Evolutionary conservation across 2,888 invertebrate species (phyloP).

Genomic region (Tachina grossa): DNA sequence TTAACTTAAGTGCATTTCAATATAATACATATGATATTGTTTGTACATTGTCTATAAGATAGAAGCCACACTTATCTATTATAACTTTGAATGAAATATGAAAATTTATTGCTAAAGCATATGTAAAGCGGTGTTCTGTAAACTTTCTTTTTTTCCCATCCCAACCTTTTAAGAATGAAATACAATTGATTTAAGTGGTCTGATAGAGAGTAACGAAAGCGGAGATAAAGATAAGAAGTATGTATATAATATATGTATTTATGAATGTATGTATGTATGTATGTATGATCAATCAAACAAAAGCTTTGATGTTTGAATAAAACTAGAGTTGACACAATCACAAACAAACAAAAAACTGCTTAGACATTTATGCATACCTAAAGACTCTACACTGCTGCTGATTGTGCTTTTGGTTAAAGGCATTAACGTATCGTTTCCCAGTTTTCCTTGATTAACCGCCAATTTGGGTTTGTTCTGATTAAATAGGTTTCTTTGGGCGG

Average conservation of each 20-base stretch:
- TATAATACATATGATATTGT: neutral
- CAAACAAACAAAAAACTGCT: neutral
- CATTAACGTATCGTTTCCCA: conserved; percentile 62
- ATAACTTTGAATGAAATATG: conserved; percentile 22
- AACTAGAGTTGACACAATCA: neutral
- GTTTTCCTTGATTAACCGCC: conserved; percentile 70
- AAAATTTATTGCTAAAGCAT: conserved; percentile 28
- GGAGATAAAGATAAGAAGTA: conserved; percentile 1
- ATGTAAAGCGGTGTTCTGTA: conserved; percentile 10
- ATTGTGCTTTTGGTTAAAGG: conserved; percentile 75
- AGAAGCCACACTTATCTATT: neutral
- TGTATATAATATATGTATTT: neutral
- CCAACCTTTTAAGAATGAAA: conserved; percentile 6
- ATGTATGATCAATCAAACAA: conserved; percentile 30
- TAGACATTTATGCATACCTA: conserved; percentile 78
- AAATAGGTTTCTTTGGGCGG: conserved; percentile 79
- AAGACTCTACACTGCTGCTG: conserved; percentile 82
- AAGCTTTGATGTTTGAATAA: conserved; percentile 38
- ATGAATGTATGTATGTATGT: neutral
- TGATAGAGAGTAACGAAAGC: conserved; percentile 24
- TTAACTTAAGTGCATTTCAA: conserved; percentile 51
- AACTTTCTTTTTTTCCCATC: neutral
- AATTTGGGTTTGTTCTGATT: conserved; percentile 68
- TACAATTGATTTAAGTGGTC: conserved; percentile 3
- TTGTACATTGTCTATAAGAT: neutral